These are phyloP conservation scores for Dinomys branickii DNA, from an alignment of 2,113 vertebrate genomes.

Conservation along the genomic window DNA sequence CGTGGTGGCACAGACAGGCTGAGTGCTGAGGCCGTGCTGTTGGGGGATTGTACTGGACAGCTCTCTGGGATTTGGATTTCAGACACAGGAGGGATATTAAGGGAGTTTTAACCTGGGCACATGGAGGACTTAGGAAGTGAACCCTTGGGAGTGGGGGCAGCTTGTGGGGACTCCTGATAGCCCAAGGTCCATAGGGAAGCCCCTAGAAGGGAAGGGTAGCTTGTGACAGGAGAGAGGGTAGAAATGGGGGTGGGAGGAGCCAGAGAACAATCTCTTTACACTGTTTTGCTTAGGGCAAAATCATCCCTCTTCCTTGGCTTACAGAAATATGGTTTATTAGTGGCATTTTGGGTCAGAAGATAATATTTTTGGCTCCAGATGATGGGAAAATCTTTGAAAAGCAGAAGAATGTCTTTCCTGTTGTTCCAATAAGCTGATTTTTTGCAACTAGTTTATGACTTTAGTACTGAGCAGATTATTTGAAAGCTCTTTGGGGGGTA, in stretches of 20 bases:
- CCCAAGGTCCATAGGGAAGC: neutral
- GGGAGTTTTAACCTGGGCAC: neutral
- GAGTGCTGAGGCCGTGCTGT: neutral
- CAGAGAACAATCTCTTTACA: slow-evolving; percentile 37
- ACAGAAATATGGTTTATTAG: slow-evolving; percentile 70
- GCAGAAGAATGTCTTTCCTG: slow-evolving; percentile 80
- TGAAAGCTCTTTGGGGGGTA: slow-evolving; percentile 76
- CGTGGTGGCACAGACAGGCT: neutral
- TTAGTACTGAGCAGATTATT: slow-evolving; percentile 69
- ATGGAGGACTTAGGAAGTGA: neutral
- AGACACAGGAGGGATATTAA: neutral
- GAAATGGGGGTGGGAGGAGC: no score
- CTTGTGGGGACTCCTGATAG: neutral
- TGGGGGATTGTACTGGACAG: neutral
- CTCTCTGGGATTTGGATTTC: neutral
- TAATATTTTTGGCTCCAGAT: slow-evolving; percentile 76
- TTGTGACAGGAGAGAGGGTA: neutral
- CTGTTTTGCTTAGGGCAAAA: neutral
- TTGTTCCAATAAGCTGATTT: slow-evolving; percentile 72
- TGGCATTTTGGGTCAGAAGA: slow-evolving; percentile 77
- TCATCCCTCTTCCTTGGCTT: slow-evolving; percentile 20
- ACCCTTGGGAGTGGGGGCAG: neutral
- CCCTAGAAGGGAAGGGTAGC: neutral
- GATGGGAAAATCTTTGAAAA: slow-evolving; percentile 78
- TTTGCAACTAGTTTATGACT: slow-evolving; percentile 71